Percentiles rank a stretch among this genome's conserved stretches.
phyloP scores from a whole-genome alignment of 2,888 invertebrate species.

The Amphipoea lucens region DNA sequence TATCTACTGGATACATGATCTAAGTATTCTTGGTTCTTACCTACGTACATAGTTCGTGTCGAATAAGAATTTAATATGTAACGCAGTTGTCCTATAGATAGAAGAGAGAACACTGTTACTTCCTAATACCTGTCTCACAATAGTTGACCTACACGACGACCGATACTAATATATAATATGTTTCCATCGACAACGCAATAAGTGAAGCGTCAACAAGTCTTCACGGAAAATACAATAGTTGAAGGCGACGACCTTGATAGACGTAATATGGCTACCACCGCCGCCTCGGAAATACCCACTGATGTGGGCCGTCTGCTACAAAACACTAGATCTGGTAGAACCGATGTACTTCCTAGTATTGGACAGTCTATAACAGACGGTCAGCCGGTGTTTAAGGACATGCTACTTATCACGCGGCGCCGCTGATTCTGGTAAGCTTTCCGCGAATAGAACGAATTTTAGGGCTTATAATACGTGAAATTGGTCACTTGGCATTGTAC shows the following conservation, averaged over 20 bases:
- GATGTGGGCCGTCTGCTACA: not conserved
- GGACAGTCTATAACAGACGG: not conserved
- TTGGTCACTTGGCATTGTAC: not conserved
- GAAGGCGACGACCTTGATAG: not conserved
- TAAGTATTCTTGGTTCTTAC: not conserved
- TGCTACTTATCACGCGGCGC: not conserved
- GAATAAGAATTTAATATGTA: not conserved
- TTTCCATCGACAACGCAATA: not conserved
- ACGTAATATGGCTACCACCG: not conserved
- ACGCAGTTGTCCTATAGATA: not conserved
- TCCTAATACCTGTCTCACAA: not conserved
- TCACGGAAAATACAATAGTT: not conserved
- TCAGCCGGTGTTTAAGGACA: not conserved
- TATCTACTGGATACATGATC: not conserved
- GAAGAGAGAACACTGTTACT: not conserved
- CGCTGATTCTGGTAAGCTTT: slow-evolving; percentile 7
- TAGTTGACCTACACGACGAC: not conserved
- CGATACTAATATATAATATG: too few relatives aligned
- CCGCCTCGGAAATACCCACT: slow-evolving; percentile 4
- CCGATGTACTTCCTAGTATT: not conserved
- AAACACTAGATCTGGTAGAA: not conserved
- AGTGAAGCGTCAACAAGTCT: not conserved
- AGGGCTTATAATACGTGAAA: not conserved
- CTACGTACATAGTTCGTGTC: not conserved
- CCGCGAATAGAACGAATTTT: not conserved